Conservation (phyloP, 2,797 vertebrate species). For the Carapus acus region DNA sequence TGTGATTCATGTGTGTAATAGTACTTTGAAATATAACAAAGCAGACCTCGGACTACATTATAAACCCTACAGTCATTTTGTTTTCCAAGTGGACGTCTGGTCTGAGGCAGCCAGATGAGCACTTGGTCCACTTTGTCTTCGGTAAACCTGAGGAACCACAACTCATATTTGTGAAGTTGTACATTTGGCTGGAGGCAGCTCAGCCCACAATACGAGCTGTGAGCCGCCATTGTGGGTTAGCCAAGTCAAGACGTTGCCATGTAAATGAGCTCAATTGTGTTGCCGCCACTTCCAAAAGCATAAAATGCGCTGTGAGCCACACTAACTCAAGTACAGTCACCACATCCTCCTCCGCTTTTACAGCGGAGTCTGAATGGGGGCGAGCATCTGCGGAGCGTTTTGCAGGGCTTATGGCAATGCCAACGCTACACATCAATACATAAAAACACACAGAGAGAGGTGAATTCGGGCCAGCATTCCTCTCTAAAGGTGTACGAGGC, state of each 20-base stretch:
- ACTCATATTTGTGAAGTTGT: constrained; percentile 13
- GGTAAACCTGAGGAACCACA: constrained; percentile 29
- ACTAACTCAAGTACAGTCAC: constrained; percentile 10
- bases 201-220: constrained; percentile 4
- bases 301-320: constrained; percentile 19
- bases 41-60: background rate
- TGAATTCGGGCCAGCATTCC: too few species aligned
- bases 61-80: background rate
- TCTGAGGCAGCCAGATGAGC: constrained; percentile 4
- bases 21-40: too few species aligned
- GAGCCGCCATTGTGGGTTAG: constrained; percentile 20
- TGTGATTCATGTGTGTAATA: too few species aligned
- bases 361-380: background rate
- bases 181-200: constrained; percentile 23
- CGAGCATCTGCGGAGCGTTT: constrained; percentile 10
- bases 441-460: too few species aligned
- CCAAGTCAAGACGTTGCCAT: constrained; percentile 23
- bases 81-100: background rate
- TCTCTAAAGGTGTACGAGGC: too few species aligned
- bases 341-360: constrained; percentile 21
- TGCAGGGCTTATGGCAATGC: constrained; percentile 1
- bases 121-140: constrained; percentile 12
- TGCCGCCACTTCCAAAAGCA: constrained; percentile 22
- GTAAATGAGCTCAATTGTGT: constrained; percentile 27
- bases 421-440: too few species aligned